These are phyloP conservation scores for Drosophila sechellia DNA, from an alignment of 1,140 invertebrate genomes.

Conservation along the genomic window DNA sequence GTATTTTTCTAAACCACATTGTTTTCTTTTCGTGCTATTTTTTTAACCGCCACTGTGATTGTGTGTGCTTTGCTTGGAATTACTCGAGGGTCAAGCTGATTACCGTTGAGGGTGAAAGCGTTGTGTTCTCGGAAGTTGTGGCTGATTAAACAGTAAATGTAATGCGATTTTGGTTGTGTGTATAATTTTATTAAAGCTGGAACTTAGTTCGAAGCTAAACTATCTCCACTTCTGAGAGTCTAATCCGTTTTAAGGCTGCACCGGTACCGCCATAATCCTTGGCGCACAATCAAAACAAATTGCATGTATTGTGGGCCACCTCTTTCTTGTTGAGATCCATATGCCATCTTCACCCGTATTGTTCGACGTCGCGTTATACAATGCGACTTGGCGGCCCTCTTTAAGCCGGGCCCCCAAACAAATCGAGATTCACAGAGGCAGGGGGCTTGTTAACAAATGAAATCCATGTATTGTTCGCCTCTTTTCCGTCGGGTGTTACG, in stretches of 20 bases:
- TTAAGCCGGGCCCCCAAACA: constrained; percentile 61
- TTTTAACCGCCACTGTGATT: constrained; percentile 9
- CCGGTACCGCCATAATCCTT: constrained; percentile 40
- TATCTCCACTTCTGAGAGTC: not conserved
- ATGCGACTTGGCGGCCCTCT: constrained; percentile 43
- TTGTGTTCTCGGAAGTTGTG: constrained; percentile 28
- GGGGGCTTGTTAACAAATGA: constrained; percentile 70
- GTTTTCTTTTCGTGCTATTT: not conserved
- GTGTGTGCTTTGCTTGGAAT: constrained; percentile 42
- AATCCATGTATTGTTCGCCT: constrained; percentile 70
- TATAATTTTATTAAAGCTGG: constrained; percentile 7
- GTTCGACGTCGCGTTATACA: constrained; percentile 56
- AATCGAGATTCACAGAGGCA: constrained; percentile 44
- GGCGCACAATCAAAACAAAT: constrained; percentile 59
- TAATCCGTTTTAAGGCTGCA: constrained; percentile 21
- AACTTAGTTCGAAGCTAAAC: not conserved
- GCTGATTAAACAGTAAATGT: constrained; percentile 28
- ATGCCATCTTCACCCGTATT: constrained; percentile 46
- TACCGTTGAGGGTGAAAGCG: constrained; percentile 33
- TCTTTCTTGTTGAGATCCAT: constrained; percentile 41
- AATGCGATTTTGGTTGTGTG: constrained; percentile 22
- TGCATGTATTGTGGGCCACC: constrained; percentile 57
- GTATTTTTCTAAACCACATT: no score
- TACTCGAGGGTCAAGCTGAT: constrained; percentile 39
- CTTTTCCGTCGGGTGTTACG: constrained; percentile 33